Evolutionary conservation across 2,113 vertebrate species (phyloP), one percentile per base, ranked within the genome.

Genomic region (Toxotes jaculatrix): DNA sequence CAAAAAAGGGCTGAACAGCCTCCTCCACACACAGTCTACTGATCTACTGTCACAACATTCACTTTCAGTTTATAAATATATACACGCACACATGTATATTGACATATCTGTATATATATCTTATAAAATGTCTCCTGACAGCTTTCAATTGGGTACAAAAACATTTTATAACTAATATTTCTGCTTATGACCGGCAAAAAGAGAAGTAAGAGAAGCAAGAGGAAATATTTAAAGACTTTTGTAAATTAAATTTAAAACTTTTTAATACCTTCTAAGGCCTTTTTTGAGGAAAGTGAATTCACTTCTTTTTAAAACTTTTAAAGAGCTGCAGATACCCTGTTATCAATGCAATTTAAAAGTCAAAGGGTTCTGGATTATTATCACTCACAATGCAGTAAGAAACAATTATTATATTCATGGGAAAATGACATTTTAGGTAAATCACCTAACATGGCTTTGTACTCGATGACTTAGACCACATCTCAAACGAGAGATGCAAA

Each of bases 91-190:
- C 27, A 27, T 27, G 27, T 27, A 27, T 27, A 27, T 27, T 27
- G 27, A 27, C 27, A 27, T 27, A 27, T 27, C 27, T 27, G 27
- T 27, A 27, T 27, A 27, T 27, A 27, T 27, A 27, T 27, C 27
- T 27, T 27, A 27, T 27, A 27, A 27, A 27, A 74, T 27, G 16
- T 67, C 74, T 45, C 10, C 55, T 53, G 53, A 60, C 60, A 73
- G 67, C 60, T 42, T 64, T 47, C 47, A 36, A 69, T 2, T 56
- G 10, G 57, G 69, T 36, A 56, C 34, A 63, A 70, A 57, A 76
- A 47, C 42, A 70, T 70, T 27, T 56, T 12, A 56, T n/a, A 56
- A 40, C 5, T 27, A 27, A 60, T 17, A 71, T 21, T 9, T 32
- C 69, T 21, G 17, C 16, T 38, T n/a, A 32, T 32, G 55, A 13